phyloP scores from a whole-genome alignment of 2,888 invertebrate species.

The Germaria angustata region DNA sequence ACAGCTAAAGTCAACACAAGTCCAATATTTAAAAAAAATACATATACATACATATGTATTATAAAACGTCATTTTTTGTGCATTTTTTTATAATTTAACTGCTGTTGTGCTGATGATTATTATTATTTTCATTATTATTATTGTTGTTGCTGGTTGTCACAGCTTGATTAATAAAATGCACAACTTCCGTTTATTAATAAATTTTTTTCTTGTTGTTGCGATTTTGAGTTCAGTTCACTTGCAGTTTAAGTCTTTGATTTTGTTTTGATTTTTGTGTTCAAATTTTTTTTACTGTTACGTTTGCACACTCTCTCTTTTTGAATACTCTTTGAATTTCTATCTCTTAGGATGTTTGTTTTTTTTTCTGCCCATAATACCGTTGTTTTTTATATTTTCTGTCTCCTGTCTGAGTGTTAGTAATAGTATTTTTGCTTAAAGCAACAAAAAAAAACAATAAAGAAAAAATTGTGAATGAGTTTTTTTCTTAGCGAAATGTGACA shows the following conservation, averaged over 20 bases:
- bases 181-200: conserved; percentile 78
- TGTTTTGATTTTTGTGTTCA: conserved; percentile 58
- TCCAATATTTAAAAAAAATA: conserved; percentile 21
- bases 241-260: conserved; percentile 61
- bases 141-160: conserved; percentile 55
- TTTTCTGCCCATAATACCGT: neutral
- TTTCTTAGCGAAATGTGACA: conserved; percentile 64
- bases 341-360: conserved; percentile 36
- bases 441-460: conserved; percentile 14
- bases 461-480: conserved; percentile 54
- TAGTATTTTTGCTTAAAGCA: conserved; percentile 44
- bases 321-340: conserved; percentile 32
- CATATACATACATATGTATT: too few species aligned
- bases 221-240: conserved; percentile 51
- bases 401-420: conserved; percentile 49
- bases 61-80: conserved; percentile 61
- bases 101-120: conserved; percentile 42
- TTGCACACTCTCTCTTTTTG: conserved; percentile 8
- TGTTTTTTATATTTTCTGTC: conserved; percentile 23
- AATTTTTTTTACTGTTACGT: conserved; percentile 39
- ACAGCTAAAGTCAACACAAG: conserved; percentile 37
- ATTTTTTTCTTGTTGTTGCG: conserved; percentile 34
- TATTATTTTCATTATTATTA: conserved; percentile 46
- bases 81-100: conserved; percentile 31
- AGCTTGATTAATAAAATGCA: conserved; percentile 78